A percentile compares a stretch with the other conserved stretches of the same genome.
These are phyloP conservation scores for Nasua narica DNA, from an alignment of 2,797 vertebrate genomes.

Conservation along the genomic window DNA sequence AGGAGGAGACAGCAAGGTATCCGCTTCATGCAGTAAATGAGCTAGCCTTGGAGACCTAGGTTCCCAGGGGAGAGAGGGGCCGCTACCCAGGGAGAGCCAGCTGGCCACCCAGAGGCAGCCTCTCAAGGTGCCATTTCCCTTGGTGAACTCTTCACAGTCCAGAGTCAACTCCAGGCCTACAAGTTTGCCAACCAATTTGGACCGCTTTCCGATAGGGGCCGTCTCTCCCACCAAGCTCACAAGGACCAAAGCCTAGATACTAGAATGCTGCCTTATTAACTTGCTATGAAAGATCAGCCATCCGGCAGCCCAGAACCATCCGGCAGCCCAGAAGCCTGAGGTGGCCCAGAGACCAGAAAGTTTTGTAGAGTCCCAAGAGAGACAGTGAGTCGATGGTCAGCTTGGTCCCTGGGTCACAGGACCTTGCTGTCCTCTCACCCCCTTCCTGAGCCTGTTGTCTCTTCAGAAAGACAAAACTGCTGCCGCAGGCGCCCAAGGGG, in stretches of 20 bases:
- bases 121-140: background rate
- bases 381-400: background rate
- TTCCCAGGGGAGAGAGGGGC: background rate
- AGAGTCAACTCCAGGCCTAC: background rate
- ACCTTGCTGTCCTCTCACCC: background rate
- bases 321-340: background rate
- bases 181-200: background rate
- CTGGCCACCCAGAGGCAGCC: background rate
- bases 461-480: background rate
- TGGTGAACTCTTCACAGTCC: background rate
- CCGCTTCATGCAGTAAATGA: background rate
- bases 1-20: background rate
- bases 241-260: background rate
- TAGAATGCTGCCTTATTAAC: background rate
- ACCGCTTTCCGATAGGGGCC: background rate
- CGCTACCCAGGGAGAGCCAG: background rate
- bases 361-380: background rate
- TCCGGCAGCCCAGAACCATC: background rate
- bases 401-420: background rate
- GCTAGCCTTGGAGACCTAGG: background rate
- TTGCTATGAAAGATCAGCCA: background rate
- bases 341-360: background rate
- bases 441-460: background rate
- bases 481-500: background rate
- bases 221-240: background rate